A percentile compares a stretch with the other conserved stretches of the same genome.
Conservation (phyloP, 2,888 invertebrate species). For the Drosophila dives region DNA sequence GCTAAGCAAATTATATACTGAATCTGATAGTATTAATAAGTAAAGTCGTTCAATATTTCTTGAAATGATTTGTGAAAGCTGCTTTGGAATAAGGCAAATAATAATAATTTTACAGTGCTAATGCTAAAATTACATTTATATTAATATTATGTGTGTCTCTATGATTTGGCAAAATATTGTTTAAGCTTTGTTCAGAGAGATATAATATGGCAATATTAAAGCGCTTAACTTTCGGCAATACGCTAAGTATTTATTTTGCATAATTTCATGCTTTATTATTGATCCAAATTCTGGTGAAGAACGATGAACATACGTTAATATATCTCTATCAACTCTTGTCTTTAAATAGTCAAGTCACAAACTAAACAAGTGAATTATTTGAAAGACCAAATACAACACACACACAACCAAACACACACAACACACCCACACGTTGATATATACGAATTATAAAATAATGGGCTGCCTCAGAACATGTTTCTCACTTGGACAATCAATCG, state of each 20-base stretch:
- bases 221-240: not conserved
- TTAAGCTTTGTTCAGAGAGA: not conserved
- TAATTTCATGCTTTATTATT: not conserved
- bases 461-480: slow-evolving; percentile 27
- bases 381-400: slow-evolving; percentile 45
- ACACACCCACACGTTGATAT: not conserved
- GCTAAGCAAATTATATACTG: not conserved
- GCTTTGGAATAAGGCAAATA: not conserved
- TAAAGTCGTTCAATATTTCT: not conserved
- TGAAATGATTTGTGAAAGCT: not conserved
- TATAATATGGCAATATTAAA: not conserved
- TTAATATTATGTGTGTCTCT: not conserved
- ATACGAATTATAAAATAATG: slow-evolving; percentile 27
- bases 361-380: slow-evolving; percentile 51
- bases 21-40: not conserved
- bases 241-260: not conserved
- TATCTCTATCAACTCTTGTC: not conserved
- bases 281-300: not conserved
- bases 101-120: not conserved
- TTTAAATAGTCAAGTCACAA: slow-evolving; percentile 30
- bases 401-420: slow-evolving; percentile 5
- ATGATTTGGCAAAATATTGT: not conserved
- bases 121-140: not conserved
- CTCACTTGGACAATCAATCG: slow-evolving; percentile 50
- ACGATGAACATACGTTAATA: not conserved